These are phyloP conservation scores for Acanthochromis polyacanthus DNA, from an alignment of 2,113 vertebrate species.

Conservation along the genomic window DNA sequence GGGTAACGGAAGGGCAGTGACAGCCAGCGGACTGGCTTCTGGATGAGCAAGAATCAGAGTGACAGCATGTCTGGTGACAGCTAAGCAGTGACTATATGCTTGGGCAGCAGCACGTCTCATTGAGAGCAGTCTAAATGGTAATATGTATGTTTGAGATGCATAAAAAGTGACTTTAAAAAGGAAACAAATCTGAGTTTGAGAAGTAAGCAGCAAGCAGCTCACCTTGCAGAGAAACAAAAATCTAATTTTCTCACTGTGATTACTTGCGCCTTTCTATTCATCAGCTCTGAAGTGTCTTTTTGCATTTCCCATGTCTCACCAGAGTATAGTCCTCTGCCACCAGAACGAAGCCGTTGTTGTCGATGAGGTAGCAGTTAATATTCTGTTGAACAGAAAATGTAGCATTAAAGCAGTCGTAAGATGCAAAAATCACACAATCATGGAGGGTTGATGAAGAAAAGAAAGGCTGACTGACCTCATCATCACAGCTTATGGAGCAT, in stretches of 20 bases:
- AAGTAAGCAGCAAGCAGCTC: background rate
- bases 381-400: constrained; percentile 80
- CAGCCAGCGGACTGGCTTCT: constrained; percentile 61
- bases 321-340: constrained; percentile 94
- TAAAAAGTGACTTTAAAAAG: background rate
- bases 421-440: background rate
- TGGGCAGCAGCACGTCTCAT: constrained; percentile 33
- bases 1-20: constrained; percentile 73
- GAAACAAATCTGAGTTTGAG: background rate
- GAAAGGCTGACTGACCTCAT: constrained; percentile 87
- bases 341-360: constrained; percentile 98
- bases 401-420: background rate
- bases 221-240: background rate
- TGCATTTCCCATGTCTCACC: constrained; percentile 78
- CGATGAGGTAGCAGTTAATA: constrained; percentile 98
- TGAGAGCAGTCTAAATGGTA: constrained; percentile 31
- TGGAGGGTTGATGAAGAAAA: background rate
- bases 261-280: background rate
- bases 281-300: background rate
- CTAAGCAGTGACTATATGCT: constrained; percentile 48
- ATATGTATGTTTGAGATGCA: background rate
- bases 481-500: constrained; percentile 97
- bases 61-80: constrained; percentile 72
- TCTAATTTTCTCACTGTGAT: background rate
- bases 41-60: constrained; percentile 67